These are phyloP conservation scores for Ciconia maguari DNA, from an alignment of 2,113 vertebrate genomes.

Conservation along the genomic window DNA sequence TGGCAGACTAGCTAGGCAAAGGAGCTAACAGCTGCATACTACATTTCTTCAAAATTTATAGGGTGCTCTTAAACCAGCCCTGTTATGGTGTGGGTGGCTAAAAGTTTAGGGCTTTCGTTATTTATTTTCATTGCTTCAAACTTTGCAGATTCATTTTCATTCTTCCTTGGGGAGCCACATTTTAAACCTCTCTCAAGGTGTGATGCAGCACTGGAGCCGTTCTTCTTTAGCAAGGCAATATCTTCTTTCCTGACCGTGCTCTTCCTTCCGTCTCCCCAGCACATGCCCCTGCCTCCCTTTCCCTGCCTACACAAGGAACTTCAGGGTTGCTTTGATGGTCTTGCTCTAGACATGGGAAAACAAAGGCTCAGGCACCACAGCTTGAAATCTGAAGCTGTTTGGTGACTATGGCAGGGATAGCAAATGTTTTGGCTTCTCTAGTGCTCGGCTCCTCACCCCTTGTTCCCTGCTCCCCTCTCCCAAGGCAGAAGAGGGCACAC, in stretches of 20 bases:
- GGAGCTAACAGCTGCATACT: background rate
- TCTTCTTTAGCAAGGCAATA: background rate
- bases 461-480: background rate
- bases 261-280: background rate
- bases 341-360: background rate
- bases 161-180: background rate
- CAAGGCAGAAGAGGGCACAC: background rate
- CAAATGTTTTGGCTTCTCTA: background rate
- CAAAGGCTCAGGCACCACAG: rapidly evolving
- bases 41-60: background rate
- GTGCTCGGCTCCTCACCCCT: background rate
- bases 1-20: background rate
- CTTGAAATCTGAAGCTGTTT: background rate
- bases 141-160: background rate
- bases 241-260: background rate
- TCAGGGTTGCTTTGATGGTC: background rate
- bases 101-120: constrained; percentile 5
- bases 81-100: background rate
- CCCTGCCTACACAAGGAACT: background rate
- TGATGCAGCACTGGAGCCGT: background rate
- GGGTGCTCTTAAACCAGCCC: background rate
- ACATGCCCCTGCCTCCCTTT: background rate
- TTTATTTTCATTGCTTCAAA: constrained; percentile 11
- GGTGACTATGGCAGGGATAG: background rate
- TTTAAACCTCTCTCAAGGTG: background rate